These are phyloP conservation scores for Byasa hedistus DNA, from an alignment of 2,888 invertebrate species.

Conservation along the genomic window DNA sequence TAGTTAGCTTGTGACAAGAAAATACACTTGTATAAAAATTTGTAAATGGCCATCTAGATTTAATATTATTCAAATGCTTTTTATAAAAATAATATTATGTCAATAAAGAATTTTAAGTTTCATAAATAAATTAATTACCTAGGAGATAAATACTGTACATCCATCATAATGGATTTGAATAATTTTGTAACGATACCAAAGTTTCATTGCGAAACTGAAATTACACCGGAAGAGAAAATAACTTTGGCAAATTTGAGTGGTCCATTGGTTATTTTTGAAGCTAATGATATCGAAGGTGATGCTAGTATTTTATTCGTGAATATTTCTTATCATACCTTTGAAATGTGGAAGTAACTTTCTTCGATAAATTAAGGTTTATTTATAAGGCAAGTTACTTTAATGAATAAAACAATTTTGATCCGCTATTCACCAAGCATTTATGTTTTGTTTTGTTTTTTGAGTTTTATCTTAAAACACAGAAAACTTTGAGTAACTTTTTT, in stretches of 20 bases:
- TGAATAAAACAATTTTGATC: not conserved
- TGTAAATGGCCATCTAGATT: slow-evolving; percentile 37
- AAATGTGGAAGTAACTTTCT: not conserved
- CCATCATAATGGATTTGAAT: slow-evolving; percentile 25
- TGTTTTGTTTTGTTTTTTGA: not conserved
- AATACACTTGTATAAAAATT: slow-evolving; percentile 7
- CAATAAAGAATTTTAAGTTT: slow-evolving; percentile 29
- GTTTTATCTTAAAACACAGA: not conserved
- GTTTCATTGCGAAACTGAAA: slow-evolving; percentile 9
- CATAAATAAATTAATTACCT: slow-evolving; percentile 52
- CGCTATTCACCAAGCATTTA: not conserved
- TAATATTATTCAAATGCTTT: slow-evolving; percentile 2
- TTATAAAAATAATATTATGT: slow-evolving; percentile 33
- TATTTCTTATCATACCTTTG: not conserved
- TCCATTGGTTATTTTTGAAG: slow-evolving; percentile 32
- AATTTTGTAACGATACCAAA: slow-evolving; percentile 13
- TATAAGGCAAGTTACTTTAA: not conserved
- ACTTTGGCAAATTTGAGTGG: slow-evolving; percentile 5
- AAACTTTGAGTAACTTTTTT: slow-evolving; percentile 1
- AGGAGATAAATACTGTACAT: slow-evolving; percentile 42
- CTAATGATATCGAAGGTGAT: slow-evolving; percentile 31
- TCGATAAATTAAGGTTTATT: not conserved
- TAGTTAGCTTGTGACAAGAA: not conserved
- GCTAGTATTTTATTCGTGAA: not conserved
- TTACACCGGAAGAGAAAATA: slow-evolving; percentile 13